These are phyloP conservation scores for Coptodon bakossiorum DNA, from an alignment of 2,113 vertebrate species.

Conservation along the genomic window DNA sequence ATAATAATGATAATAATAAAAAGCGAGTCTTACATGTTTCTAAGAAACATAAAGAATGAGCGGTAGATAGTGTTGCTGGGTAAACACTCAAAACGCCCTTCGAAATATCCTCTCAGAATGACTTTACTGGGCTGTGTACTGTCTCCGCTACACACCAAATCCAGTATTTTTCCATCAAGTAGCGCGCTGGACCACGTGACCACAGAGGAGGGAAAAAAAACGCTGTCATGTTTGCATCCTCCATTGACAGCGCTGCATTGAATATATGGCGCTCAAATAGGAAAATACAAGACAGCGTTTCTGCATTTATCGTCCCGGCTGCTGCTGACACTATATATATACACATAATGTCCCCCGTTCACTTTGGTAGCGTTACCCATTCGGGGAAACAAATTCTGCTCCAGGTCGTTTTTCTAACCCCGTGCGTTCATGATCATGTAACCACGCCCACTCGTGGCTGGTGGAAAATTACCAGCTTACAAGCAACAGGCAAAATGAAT, in stretches of 20 bases:
- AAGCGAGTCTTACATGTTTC: neutral
- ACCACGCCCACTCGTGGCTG: slow-evolving; percentile 80
- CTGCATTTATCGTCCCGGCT: neutral
- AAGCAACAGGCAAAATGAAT: slow-evolving; percentile 68
- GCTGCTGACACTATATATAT: neutral
- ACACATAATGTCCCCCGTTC: neutral
- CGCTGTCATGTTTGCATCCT: slow-evolving; percentile 64
- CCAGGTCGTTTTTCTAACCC: slow-evolving; percentile 59
- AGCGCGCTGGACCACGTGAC: slow-evolving; percentile 73
- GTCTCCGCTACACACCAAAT: slow-evolving; percentile 68
- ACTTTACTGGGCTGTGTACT: slow-evolving; percentile 60
- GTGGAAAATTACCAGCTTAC: slow-evolving; percentile 83
- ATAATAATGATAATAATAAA: neutral
- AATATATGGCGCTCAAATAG: neutral
- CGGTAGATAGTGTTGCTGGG: slow-evolving; percentile 57
- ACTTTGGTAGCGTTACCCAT: neutral
- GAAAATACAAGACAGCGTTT: neutral
- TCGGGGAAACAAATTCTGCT: slow-evolving; percentile 22
- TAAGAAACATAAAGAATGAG: neutral
- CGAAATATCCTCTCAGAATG: slow-evolving; percentile 46
- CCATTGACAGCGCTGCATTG: slow-evolving; percentile 14
- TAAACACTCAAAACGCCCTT: slow-evolving; percentile 53
- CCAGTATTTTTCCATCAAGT: slow-evolving; percentile 84
- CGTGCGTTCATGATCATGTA: slow-evolving; percentile 68
- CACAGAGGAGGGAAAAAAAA: neutral